These are phyloP conservation scores for Belonocnema kinseyi DNA, from an alignment of 1,140 invertebrate species.

Conservation along the genomic window DNA sequence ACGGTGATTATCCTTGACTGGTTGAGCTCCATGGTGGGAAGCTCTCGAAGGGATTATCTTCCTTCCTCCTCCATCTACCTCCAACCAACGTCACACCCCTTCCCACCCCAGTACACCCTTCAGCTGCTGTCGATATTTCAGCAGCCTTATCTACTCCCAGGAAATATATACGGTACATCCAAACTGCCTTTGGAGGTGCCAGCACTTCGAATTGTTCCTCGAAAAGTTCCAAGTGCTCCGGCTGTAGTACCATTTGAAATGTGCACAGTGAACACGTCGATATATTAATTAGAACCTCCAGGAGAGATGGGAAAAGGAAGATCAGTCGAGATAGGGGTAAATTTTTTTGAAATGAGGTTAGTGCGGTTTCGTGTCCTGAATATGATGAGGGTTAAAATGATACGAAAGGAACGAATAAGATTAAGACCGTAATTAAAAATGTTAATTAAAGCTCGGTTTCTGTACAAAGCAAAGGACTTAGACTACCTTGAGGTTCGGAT, in stretches of 20 bases:
- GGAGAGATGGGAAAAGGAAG: not conserved
- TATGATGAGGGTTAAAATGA: not conserved
- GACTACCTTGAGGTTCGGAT: too few relatives aligned
- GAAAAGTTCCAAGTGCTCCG: not conserved
- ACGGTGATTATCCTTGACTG: constrained; percentile 71
- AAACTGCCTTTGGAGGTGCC: not conserved
- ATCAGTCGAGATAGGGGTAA: not conserved
- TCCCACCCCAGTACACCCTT: constrained; percentile 60
- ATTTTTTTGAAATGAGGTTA: not conserved
- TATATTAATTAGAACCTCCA: constrained; percentile 21
- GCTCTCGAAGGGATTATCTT: constrained; percentile 67
- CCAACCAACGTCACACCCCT: constrained; percentile 33
- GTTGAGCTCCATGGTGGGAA: constrained; percentile 64
- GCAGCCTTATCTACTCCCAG: constrained; percentile 67
- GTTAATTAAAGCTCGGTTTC: too few relatives aligned
- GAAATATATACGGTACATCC: constrained; percentile 54
- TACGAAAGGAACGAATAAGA: constrained; percentile 1
- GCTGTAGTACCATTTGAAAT: not conserved
- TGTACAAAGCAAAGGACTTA: too few relatives aligned
- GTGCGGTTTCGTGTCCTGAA: constrained; percentile 11
- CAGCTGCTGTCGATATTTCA: constrained; percentile 70
- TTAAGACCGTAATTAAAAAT: too few relatives aligned
- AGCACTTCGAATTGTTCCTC: not conserved
- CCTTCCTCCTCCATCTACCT: constrained; percentile 30
- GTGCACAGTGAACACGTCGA: constrained; percentile 13